A percentile compares a stretch with the other conserved stretches of the same genome.
These are phyloP conservation scores for Phoronis australis DNA, from an alignment of 2,888 invertebrate genomes.

Conservation along the genomic window DNA sequence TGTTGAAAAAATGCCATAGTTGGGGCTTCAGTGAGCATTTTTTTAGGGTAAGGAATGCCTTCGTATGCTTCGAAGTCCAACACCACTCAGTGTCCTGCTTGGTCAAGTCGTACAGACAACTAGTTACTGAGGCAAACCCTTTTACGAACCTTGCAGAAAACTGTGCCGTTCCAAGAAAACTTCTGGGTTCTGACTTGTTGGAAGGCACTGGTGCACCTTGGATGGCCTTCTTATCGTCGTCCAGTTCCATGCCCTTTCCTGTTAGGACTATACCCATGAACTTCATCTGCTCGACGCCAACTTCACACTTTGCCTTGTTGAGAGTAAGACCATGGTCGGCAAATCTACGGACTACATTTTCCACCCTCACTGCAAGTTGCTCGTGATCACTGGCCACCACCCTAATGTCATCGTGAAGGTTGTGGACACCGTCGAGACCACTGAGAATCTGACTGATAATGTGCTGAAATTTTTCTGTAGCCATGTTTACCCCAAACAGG, in stretches of 20 bases:
- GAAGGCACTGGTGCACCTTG: background rate
- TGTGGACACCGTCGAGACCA: background rate
- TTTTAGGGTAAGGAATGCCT: slow-evolving; percentile 4
- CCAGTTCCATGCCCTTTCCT: background rate
- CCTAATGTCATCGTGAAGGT: background rate
- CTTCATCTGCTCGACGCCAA: background rate
- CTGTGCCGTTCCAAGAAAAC: background rate
- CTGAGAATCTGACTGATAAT: background rate
- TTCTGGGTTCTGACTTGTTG: background rate
- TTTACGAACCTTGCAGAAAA: background rate
- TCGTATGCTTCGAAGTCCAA: background rate
- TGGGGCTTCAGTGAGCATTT: slow-evolving; percentile 9
- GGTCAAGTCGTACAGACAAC: no score
- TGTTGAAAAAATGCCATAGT: slow-evolving; percentile 9
- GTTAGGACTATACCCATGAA: slow-evolving; percentile 1
- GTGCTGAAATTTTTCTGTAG: no score
- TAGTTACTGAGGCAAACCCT: no score
- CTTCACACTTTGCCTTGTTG: background rate
- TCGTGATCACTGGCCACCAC: background rate
- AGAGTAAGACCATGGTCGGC: background rate
- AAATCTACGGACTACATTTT: background rate
- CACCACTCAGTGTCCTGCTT: background rate
- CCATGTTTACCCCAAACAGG: slow-evolving; percentile 5
- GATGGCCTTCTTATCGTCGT: slow-evolving; percentile 4
- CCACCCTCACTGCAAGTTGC: slow-evolving; percentile 1